Evolutionary conservation across 2,113 vertebrate genomes (phyloP).

Genomic region (Charina bottae): DNA sequence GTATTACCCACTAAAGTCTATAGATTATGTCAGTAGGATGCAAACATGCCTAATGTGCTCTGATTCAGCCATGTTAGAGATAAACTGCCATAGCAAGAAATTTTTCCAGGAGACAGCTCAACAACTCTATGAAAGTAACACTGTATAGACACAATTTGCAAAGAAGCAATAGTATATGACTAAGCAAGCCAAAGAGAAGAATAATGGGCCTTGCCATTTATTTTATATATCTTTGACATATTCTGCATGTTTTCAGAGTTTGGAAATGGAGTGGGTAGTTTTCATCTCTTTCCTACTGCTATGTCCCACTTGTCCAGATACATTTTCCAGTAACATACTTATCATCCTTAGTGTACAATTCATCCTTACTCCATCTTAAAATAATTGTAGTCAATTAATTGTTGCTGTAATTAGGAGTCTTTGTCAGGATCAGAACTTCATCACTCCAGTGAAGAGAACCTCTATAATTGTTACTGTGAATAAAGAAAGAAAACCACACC

Average conservation of each 20-base stretch:
- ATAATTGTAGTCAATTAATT: neutral
- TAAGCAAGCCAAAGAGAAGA: slow-evolving; percentile 26
- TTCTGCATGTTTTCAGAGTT: neutral
- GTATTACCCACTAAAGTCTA: neutral
- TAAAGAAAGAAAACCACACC: slow-evolving; percentile 1
- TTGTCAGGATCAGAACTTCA: slow-evolving; percentile 19
- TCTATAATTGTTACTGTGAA: neutral
- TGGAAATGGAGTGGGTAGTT: neutral
- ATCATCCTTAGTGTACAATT: neutral
- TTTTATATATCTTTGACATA: neutral
- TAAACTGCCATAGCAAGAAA: slow-evolving; percentile 19
- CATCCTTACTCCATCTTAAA: slow-evolving; percentile 7
- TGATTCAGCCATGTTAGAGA: slow-evolving; percentile 20
- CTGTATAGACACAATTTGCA: slow-evolving; percentile 13
- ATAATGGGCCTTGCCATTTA: neutral
- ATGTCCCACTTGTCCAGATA: neutral
- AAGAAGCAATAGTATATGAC: slow-evolving; percentile 37
- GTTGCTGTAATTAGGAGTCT: neutral
- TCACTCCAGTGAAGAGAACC: slow-evolving; percentile 25
- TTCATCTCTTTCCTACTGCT: slow-evolving; percentile 13
- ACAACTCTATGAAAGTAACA: neutral
- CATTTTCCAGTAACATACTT: neutral
- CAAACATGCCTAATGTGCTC: slow-evolving; percentile 7
- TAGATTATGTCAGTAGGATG: neutral
- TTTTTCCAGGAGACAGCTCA: neutral